Evolutionary conservation across 2,888 invertebrate species (phyloP).

Genomic region (Plusia festucae): DNA sequence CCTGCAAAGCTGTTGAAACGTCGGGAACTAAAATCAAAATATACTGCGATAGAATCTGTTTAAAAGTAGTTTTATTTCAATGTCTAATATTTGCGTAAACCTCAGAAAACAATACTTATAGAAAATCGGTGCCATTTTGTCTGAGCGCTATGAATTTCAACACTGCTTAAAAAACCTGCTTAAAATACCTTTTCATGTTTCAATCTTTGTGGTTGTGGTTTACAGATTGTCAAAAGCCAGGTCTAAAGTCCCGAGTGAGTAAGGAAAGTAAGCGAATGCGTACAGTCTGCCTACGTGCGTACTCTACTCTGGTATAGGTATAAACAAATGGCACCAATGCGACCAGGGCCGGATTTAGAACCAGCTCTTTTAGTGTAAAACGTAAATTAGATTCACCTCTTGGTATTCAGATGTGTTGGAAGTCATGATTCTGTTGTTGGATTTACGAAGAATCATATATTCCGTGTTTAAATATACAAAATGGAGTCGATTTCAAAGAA

Average conservation of each 20-base stretch:
- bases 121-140: background rate
- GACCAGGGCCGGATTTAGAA: slow-evolving; percentile 26
- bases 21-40: no score
- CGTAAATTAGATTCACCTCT: background rate
- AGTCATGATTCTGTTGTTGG: background rate
- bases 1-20: no score
- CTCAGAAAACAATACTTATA: no score
- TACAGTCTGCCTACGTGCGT: slow-evolving; percentile 22
- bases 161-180: background rate
- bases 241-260: slow-evolving; percentile 41
- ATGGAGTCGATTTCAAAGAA: background rate
- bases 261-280: slow-evolving; percentile 24
- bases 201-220: background rate
- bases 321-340: slow-evolving; percentile 26
- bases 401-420: background rate
- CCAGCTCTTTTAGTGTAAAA: background rate
- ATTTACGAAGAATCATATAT: background rate
- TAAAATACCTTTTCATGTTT: background rate
- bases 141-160: background rate
- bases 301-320: slow-evolving; percentile 19
- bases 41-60: no score
- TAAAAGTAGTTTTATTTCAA: no score
- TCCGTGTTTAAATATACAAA: background rate
- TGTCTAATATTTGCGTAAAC: no score
- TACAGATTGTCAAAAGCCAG: slow-evolving; percentile 15